Conservation (phyloP, 1,140 invertebrate species). For the Drosophila hydei region DNA sequence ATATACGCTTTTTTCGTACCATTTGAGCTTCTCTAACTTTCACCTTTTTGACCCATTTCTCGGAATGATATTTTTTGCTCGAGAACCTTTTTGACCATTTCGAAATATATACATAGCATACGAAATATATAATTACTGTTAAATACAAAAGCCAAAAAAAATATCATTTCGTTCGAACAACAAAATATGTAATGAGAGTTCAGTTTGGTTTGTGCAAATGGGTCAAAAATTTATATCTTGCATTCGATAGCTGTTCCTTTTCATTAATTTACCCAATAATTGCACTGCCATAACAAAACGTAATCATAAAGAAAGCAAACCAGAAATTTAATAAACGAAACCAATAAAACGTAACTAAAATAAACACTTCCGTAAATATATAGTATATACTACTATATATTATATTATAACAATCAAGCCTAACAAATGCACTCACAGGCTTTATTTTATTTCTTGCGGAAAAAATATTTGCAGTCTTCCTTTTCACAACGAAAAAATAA, state of each 20-base stretch:
- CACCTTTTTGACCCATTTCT: conserved; percentile 76
- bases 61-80: conserved; percentile 84
- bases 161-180: conserved; percentile 48
- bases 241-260: conserved; percentile 43
- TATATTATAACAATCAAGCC: conserved; percentile 5
- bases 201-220: conserved; percentile 34
- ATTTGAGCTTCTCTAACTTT: conserved; percentile 31
- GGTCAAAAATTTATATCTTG: conserved; percentile 43
- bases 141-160: conserved; percentile 34
- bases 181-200: conserved; percentile 1
- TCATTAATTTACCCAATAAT: conserved; percentile 11
- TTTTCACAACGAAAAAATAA: conserved; percentile 9
- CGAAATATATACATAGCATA: conserved; percentile 12
- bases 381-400: conserved; percentile 4
- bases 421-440: conserved; percentile 33
- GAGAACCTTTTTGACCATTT: conserved; percentile 73
- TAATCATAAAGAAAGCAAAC: conserved; percentile 15
- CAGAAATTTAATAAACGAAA: conserved; percentile 31
- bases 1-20: conserved; percentile 20
- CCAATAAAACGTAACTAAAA: conserved; percentile 13
- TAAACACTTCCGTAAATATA: conserved; percentile 21
- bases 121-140: conserved; percentile 5
- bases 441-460: background rate
- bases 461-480: conserved; percentile 10
- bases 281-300: conserved; percentile 44